These are phyloP conservation scores for Tursiops truncatus DNA, from an alignment of 2,113 vertebrate genomes.

Conservation along the genomic window DNA sequence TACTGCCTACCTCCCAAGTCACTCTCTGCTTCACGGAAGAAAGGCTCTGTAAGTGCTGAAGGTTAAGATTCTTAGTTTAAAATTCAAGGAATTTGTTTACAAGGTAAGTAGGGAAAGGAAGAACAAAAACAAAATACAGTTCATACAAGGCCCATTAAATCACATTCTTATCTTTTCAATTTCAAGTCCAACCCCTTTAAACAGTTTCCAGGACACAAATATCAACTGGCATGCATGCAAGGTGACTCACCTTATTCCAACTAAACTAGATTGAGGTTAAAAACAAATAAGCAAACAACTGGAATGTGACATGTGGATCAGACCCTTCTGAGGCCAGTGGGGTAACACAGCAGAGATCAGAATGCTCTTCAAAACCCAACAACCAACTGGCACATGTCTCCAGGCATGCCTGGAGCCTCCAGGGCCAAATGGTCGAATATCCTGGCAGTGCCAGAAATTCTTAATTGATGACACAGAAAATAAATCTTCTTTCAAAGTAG, in stretches of 20 bases:
- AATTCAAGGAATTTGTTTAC: constrained; percentile 27
- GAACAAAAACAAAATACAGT: neutral
- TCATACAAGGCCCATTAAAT: neutral
- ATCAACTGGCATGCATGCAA: neutral
- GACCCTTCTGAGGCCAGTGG: neutral
- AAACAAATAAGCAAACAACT: constrained; percentile 48
- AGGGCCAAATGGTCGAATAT: neutral
- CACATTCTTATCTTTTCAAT: neutral
- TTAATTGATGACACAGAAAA: constrained; percentile 56
- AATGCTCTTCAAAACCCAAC: constrained; percentile 47
- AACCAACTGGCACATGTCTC: neutral
- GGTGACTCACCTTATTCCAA: constrained; percentile 41
- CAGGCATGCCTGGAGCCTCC: neutral
- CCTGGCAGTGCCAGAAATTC: constrained; percentile 18
- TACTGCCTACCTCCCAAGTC: neutral
- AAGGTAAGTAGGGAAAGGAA: neutral
- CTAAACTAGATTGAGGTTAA: constrained; percentile 32
- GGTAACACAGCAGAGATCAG: constrained; percentile 7
- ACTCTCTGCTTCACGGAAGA: neutral
- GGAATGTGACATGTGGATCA: constrained; percentile 44
- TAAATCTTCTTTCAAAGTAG: constrained; percentile 53
- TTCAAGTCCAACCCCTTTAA: constrained; percentile 38
- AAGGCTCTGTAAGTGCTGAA: neutral
- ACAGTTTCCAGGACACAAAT: constrained; percentile 45
- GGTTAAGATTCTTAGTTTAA: constrained; percentile 23